Base-by-base conservation (phyloP, 2,797 vertebrate genomes). In the Sebastes minor region DNA sequence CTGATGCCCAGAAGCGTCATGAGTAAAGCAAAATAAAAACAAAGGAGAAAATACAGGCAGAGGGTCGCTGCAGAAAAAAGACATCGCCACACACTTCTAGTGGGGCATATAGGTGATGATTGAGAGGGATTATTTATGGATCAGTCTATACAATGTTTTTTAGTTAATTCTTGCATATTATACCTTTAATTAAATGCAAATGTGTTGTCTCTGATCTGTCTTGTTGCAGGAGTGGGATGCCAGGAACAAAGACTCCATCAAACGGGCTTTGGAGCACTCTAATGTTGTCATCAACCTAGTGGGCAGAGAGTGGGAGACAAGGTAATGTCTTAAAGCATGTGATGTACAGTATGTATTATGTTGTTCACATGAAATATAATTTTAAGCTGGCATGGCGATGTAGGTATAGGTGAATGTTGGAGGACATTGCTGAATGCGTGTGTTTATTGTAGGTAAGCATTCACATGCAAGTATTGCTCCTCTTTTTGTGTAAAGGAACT, bases 211-310 rank as follows among this genome's bases (percentile, higher is more conserved):
- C 33, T 75, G 12, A 14, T 32, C 38, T 62, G 8, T 61, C 25
- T 11, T 80, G 4, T 89, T 78, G 32, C 65, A 99, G 99, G 97
- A 99, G 65, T 99, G 98, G 98, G 93, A 99, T 57, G 86, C 93
- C 0, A 96, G 90, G 80, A 91, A 99, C 92, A 97, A 95, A 91
- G 97, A 98, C 66, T 97, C 97, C 53, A 98, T 96, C 84, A 94
- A 89, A 85, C 96, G 81, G 85, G 97, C 97, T 1, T 74, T 99
- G 69, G 94, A 97, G 69, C 90, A 97, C 91, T 99, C 98, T 63
- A 96, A 97, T 6, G 97, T 99, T 56, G 98, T 99, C 90, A 97
- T 99, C 92, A 99, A 99, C 75, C 96, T 99, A 46, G 91, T 99
- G 78, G 98, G 98, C 79, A 94, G 92, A 89, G 98, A 99, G 61